Percentiles rank a stretch among this genome's conserved stretches.
Conservation (phyloP, 2,797 vertebrate genomes). For the Tauraco hartlaubi region DNA sequence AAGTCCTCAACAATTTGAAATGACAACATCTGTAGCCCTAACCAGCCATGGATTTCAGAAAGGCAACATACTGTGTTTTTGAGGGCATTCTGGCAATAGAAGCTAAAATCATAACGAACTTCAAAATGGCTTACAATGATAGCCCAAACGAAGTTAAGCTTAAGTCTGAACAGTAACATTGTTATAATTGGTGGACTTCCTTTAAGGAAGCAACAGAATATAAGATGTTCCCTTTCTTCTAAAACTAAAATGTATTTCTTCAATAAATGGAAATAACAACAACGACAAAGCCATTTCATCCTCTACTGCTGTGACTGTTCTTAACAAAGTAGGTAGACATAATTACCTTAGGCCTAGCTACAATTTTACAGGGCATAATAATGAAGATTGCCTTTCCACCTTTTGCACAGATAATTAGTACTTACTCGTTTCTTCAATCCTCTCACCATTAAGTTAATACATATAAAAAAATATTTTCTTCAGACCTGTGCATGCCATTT, state of each 20-base stretch:
- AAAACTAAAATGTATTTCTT: background rate
- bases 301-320: background rate
- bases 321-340: background rate
- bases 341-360: background rate
- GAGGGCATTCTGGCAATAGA: background rate
- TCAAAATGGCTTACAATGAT: background rate
- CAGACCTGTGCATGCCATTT: background rate
- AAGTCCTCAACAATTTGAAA: background rate
- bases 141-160: background rate
- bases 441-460: background rate
- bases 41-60: background rate
- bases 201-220: background rate
- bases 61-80: background rate
- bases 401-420: background rate
- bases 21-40: background rate
- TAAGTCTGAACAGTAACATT: background rate
- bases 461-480: background rate
- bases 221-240: background rate
- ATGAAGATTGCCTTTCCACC: background rate
- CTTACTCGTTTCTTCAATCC: background rate
- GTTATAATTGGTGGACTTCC: background rate
- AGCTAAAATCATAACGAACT: background rate
- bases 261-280: background rate
- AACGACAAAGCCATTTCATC: background rate
- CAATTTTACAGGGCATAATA: background rate